Conservation (phyloP, 53 echinoderm and acorn worm species). For the Paracentrotus lividus region DNA sequence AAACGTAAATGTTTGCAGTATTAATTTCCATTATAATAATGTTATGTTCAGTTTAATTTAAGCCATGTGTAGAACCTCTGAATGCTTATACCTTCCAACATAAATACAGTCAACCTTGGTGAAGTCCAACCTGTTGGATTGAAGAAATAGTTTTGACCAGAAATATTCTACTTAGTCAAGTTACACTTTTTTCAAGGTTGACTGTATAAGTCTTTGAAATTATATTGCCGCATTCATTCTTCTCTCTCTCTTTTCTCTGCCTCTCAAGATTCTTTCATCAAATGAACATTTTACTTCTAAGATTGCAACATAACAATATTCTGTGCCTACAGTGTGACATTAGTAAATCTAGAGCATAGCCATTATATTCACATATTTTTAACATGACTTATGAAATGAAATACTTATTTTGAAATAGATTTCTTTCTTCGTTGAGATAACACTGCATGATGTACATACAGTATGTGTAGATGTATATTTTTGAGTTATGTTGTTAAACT, state of each 20-base stretch:
- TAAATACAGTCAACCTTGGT: too few relatives aligned
- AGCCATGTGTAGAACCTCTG: not conserved
- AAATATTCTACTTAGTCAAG: too few relatives aligned
- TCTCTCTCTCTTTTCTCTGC: not conserved
- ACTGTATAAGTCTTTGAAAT: not conserved
- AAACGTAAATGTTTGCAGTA: too few relatives aligned
- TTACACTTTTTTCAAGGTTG: too few relatives aligned
- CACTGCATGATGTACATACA: constrained; percentile 35
- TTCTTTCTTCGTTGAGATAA: not conserved
- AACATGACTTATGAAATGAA: not conserved
- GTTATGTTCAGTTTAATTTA: not conserved
- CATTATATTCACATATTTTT: not conserved
- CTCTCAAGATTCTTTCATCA: not conserved
- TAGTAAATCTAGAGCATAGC: not conserved
- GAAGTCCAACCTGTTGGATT: too few relatives aligned
- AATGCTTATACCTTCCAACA: constrained; percentile 28
- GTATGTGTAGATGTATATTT: constrained; percentile 7
- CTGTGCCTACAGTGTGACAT: constrained; percentile 31
- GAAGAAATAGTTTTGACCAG: too few relatives aligned
- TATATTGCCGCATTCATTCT: not conserved
- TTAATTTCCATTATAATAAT: not conserved
- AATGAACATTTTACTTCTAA: not conserved
- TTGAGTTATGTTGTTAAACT: not conserved
- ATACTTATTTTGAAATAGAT: not conserved
- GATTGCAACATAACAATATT: not conserved